phyloP scores from a whole-genome alignment of 2,888 invertebrate genomes.

The Tenthredo livida region DNA sequence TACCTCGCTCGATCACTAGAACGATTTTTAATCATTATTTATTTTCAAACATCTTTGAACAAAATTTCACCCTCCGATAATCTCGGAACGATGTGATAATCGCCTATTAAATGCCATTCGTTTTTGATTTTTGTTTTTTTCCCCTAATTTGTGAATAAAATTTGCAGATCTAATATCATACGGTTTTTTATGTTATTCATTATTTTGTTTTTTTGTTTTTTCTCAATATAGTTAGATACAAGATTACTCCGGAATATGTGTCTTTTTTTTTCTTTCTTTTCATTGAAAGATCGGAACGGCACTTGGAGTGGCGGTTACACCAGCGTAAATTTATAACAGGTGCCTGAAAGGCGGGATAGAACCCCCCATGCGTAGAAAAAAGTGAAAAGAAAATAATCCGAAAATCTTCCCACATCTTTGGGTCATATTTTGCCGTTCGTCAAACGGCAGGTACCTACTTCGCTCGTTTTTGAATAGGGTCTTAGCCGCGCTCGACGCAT shows the following conservation, averaged over 20 bases:
- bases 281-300: conserved; percentile 13
- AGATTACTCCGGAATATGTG: background rate
- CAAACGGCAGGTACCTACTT: conserved; percentile 25
- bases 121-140: no score
- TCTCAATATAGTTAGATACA: background rate
- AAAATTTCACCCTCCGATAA: background rate
- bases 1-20: background rate
- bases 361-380: background rate
- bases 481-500: background rate
- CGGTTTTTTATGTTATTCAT: background rate
- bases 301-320: conserved; percentile 17
- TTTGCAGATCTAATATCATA: background rate
- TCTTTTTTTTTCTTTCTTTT: background rate
- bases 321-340: background rate
- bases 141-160: no score
- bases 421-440: conserved; percentile 47
- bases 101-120: no score
- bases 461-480: conserved; percentile 21
- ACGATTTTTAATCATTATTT: background rate
- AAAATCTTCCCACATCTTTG: conserved; percentile 59
- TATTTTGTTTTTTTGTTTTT: no score
- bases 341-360: background rate
- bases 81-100: background rate
- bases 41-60: background rate
- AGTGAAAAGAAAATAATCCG: conserved; percentile 51